Evolutionary conservation across 2,797 vertebrate species (phyloP), one percentile per base, ranked within the genome.

Genomic region (Eptatretus atami): DNA sequence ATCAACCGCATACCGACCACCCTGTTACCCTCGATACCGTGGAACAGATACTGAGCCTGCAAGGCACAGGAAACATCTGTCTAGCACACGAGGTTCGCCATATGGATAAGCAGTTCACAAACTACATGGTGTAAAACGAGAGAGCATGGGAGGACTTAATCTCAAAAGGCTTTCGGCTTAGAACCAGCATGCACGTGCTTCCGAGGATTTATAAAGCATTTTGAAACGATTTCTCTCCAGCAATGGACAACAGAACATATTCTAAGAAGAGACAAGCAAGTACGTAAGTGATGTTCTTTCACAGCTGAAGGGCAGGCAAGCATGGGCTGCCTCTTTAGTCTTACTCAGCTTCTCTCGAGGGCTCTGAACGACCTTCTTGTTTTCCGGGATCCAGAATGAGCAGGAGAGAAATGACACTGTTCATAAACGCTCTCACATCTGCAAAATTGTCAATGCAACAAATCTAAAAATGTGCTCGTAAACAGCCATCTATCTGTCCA

Each of bases 371-470:
- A 96, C 31, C 78, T 73, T 96, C 90, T 68, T 98, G 92, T 70
- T 94, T 92, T 64, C 94, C 88, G 4, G 85, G 79, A 74, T 96
- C 87, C 81, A 95, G 75, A 70, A 98, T 93, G 68, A 94, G 74
- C 57, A 98, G 74, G 69, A 93, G 75, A 57, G 88, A 98, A 31
- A 94, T 87, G 2, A 98, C 85, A 12, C n/a, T 94, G 77, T 94
- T 96, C 92, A 96, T 93, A 69, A n/a, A 86, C 83, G 2, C 87
- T 94, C 77, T 94, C 10, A 93, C 86, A 76, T 96, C 90, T 95
- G 72, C 57, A 75, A 15, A 66, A 53, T 2, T 66, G 60, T n/a
- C 66, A 63, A 69, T 63, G 57, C 52, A 10, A 19, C 53, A 55
- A 52, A 64, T 52, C 3, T n/a, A 53, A 44, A 53, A 12, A 44